Evolutionary conservation across 2,113 vertebrate genomes (phyloP).

Genomic region (Saguinus imperator): DNA sequence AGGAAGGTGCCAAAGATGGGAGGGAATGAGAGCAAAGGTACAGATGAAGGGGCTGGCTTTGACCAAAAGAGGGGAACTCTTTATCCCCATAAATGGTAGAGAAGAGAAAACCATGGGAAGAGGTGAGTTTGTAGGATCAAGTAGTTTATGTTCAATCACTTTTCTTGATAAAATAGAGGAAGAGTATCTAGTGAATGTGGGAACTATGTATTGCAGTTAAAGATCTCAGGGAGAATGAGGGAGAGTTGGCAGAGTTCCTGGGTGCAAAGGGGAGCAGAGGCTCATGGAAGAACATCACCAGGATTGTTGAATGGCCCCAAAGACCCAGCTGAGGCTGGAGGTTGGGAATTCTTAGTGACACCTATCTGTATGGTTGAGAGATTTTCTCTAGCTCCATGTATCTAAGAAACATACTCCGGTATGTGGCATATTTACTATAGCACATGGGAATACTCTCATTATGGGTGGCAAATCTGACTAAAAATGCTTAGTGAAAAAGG

Average conservation of each 20-base stretch:
- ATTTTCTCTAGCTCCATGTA: neutral
- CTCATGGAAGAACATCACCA: neutral
- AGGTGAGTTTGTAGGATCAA: neutral
- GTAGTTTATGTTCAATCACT: neutral
- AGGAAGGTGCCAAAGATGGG: neutral
- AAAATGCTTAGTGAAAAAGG: slow-evolving; percentile 17
- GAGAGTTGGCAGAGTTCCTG: neutral
- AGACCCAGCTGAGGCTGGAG: neutral
- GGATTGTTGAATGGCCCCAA: neutral
- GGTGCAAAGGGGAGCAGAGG: neutral
- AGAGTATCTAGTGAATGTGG: neutral
- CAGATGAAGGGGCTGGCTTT: neutral
- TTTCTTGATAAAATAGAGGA: neutral
- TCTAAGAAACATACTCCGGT: neutral
- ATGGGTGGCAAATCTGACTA: neutral
- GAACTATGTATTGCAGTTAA: neutral
- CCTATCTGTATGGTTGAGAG: neutral
- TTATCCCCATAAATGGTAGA: neutral
- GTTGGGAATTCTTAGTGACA: neutral
- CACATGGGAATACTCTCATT: neutral
- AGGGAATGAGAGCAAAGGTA: neutral
- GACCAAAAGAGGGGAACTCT: neutral
- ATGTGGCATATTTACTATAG: neutral
- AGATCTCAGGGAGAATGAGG: neutral
- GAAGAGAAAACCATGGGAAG: neutral